Base-by-base conservation (phyloP, 2,888 invertebrate genomes). In the Oligia strigilis region DNA sequence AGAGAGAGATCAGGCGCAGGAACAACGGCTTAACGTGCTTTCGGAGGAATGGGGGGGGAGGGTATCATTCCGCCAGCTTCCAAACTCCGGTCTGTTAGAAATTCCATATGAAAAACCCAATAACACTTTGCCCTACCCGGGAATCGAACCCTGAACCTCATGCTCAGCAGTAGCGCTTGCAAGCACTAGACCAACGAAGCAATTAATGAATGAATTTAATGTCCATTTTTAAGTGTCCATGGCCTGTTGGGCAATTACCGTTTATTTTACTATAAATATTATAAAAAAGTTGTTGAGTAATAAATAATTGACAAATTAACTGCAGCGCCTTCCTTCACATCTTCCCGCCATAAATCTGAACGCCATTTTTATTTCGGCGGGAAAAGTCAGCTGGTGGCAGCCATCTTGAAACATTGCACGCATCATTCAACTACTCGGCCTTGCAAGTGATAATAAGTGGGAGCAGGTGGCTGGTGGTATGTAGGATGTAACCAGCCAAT, bases 401-500 rank as follows among this genome's bases (percentile, higher is more conserved):
- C 88, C 82, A 84, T 81, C 17, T 83, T 88, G 72, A 23, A 77
- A 64, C 19, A 64, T 69, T 70, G 77, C 77, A 81, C 85, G 65
- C 77, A 80, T 86, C 75, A 79, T 77, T 77, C 77, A 80, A 80
- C 80, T 0, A 19, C 2, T n/a, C n/a, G n/a, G 77, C 77, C 77
- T 77, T 80, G 77, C 46, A 43, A 64, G 43, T 79, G 8, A 79
- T 77, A 64, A 43, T 79, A 43, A 65, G 64, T 77, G 80, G 43
- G 80, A 46, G 55, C 80, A 65, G 65, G 80, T 77, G 66, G 9
- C n/a, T 9, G 14, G 14, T n/a, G 14, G 23, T 46, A 80, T 66
- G 80, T 40, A 5, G 4, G 4, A 80, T 46, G 66, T 65, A 19
- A 65, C 64, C 64, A 77, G n/a, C 36, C 9, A n/a, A 65, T 40